A percentile compares a stretch with the other conserved stretches of the same genome.
These are phyloP conservation scores for Natrix natrix DNA, from an alignment of 2,797 vertebrate species.

Conservation along the genomic window DNA sequence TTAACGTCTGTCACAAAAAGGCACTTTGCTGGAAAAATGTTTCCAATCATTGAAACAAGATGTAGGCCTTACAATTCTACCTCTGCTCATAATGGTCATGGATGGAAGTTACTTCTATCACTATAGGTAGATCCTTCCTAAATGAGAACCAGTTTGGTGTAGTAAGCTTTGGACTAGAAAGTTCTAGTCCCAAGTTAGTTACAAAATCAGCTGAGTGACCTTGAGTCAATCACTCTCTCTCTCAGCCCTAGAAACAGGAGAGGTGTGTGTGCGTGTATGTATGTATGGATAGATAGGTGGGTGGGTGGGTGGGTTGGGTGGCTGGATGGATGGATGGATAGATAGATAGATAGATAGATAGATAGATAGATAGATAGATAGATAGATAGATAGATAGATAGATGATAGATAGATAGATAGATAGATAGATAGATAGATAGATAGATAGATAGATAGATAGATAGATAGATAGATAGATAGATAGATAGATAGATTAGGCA, in stretches of 20 bases:
- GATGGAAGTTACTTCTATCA: neutral
- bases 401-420: no score
- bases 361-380: no score
- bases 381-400: no score
- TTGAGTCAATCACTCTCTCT: neutral
- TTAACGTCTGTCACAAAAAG: slow-evolving; percentile 57
- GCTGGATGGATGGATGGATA: no score
- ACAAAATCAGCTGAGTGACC: neutral
- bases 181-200: neutral
- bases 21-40: neutral
- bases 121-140: neutral
- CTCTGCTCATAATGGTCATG: neutral
- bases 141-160: neutral
- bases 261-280: no score
- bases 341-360: no score
- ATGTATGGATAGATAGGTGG: no score
- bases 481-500: no score
- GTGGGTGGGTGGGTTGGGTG: no score
- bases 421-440: no score
- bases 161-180: neutral
- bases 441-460: no score
- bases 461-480: no score
- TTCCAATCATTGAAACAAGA: slow-evolving; percentile 34
- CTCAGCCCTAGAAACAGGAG: neutral
- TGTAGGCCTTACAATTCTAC: slow-evolving; percentile 3